Evolutionary conservation across 2,888 invertebrate genomes (phyloP).

Genomic region (Cephus pygmeus): DNA sequence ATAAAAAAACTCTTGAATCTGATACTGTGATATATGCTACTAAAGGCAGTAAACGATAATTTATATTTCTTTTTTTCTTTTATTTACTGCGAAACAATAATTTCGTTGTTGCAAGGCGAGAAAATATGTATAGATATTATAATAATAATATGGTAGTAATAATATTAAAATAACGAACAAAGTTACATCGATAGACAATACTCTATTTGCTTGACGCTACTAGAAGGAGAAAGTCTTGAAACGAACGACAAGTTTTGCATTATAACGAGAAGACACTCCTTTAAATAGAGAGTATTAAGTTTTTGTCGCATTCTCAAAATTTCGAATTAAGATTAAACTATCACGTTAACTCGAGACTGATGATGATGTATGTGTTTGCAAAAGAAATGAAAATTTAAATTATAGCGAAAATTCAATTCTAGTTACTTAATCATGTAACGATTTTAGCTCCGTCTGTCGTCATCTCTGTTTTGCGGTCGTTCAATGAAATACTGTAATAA

Average conservation of each 20-base stretch:
- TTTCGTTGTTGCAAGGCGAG: background rate
- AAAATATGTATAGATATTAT: background rate
- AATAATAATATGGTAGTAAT: background rate
- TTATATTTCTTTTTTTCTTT: background rate
- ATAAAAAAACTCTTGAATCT: constrained; percentile 33
- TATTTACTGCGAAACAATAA: background rate
- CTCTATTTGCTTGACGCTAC: background rate
- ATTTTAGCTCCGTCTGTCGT: background rate
- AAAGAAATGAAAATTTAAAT: background rate
- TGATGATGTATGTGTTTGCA: background rate
- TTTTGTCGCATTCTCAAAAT: background rate
- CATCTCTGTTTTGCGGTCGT: background rate
- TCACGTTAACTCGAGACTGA: background rate
- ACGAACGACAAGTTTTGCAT: background rate
- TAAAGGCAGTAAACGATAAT: constrained; percentile 50
- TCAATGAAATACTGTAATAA: background rate
- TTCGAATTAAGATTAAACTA: background rate
- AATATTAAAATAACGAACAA: background rate
- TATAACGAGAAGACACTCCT: background rate
- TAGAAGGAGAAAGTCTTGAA: background rate
- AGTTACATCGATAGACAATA: constrained; percentile 2
- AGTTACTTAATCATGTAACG: background rate
- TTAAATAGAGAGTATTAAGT: background rate
- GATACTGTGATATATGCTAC: constrained; percentile 64
- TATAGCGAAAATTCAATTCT: background rate